These are phyloP conservation scores for Yponomeuta cagnagella DNA, from an alignment of 2,888 invertebrate species.

Conservation along the genomic window DNA sequence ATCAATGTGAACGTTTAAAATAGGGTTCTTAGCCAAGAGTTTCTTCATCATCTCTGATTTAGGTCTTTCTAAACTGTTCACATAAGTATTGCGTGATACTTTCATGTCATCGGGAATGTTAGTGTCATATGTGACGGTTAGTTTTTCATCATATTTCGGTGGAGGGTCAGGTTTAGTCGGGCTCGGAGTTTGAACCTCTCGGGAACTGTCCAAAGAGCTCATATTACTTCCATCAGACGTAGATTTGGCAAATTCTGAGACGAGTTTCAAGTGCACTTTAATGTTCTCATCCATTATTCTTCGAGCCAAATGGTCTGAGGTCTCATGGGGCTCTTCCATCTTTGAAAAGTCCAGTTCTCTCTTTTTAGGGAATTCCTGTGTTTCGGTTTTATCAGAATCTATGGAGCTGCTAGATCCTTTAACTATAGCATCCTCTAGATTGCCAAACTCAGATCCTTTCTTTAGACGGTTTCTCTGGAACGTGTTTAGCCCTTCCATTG, in stretches of 20 bases:
- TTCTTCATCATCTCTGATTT: slow-evolving; percentile 79
- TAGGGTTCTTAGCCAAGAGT: slow-evolving; percentile 68
- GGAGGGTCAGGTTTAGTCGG: slow-evolving; percentile 36
- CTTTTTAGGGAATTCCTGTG: slow-evolving; percentile 34
- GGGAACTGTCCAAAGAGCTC: slow-evolving; percentile 58
- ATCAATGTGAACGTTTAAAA: slow-evolving; percentile 64
- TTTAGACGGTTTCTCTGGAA: slow-evolving; percentile 82
- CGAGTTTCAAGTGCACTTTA: slow-evolving; percentile 66
- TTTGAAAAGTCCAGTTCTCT: slow-evolving; percentile 44
- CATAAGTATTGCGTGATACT: slow-evolving; percentile 76
- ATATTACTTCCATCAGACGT: slow-evolving; percentile 65
- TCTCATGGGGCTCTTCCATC: slow-evolving; percentile 48
- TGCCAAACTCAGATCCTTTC: slow-evolving; percentile 85
- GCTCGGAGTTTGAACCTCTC: slow-evolving; percentile 38
- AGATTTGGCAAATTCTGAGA: slow-evolving; percentile 67
- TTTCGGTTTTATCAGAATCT: slow-evolving; percentile 56
- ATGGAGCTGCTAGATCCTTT: slow-evolving; percentile 68
- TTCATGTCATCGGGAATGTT: slow-evolving; percentile 80
- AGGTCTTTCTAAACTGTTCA: slow-evolving; percentile 77
- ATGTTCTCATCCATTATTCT: slow-evolving; percentile 69
- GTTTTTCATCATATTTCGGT: slow-evolving; percentile 60
- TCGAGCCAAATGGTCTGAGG: slow-evolving; percentile 63
- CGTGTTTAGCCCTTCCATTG: slow-evolving; percentile 79
- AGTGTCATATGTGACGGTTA: slow-evolving; percentile 69
- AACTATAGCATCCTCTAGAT: slow-evolving; percentile 84